Base-by-base conservation (phyloP, 2,797 vertebrate genomes). In the Hoplostethus mediterraneus region DNA sequence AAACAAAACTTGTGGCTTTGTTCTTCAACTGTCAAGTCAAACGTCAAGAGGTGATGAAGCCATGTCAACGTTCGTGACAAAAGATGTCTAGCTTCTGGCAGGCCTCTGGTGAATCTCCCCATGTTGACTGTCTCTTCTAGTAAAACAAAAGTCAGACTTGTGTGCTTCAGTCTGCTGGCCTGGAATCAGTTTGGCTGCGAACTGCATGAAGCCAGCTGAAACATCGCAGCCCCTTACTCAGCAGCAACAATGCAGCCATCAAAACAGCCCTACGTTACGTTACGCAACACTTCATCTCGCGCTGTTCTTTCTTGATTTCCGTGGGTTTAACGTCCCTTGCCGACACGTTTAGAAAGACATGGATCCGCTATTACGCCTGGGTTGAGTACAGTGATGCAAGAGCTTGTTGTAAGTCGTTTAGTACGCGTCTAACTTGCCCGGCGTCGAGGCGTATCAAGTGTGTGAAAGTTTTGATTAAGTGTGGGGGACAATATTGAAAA, bases 171-270 rank as follows among this genome's bases (percentile, higher is more conserved):
- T 5, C 53, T 48, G 40, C 30, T 67, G 71, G 61, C 76, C n/a
- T 21, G 17, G 4, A 10, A 67, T 80, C 83, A 81, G 44, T 76
- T 60, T 45, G 59, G 21, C 71, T 79, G 65, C 48, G 66, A 47
- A 84, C 81, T 14, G 77, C 75, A 77, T 59, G 44, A 81, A 69
- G 42, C 64, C 63, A 6, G 33, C 67, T 21, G 8, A 71, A 66
- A 75, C 53, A 49, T 6, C 53, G 56, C n/a, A 61, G 56, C 60
- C 74, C 38, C 73, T 54, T 51, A 44, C 28, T 42, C n/a, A 51
- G 51, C 16, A 58, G 62, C 67, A 57, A 66, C 78, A 71, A 73
- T 30, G 51, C 54, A 40, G 59, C 48, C 51, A 58, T 40, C 56
- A 45, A 70, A 79, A 77, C 72, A 69, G 58, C 33, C 49, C 14